Percentiles rank a stretch among this genome's conserved stretches.
These are phyloP conservation scores for Resseliella maxima DNA, from an alignment of 2,888 invertebrate species.

Conservation along the genomic window DNA sequence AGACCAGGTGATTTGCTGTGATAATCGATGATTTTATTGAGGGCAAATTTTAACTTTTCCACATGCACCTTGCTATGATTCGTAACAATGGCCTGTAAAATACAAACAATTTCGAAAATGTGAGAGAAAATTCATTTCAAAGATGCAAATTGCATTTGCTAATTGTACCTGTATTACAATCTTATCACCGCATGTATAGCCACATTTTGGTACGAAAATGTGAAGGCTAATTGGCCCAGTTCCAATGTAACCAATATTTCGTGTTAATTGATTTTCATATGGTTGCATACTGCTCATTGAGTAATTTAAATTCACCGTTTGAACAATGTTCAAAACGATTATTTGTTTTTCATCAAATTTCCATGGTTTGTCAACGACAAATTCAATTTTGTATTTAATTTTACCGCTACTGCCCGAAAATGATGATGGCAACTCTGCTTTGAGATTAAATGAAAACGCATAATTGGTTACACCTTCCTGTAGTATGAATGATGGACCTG, in stretches of 20 bases:
- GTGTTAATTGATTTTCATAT: conserved; percentile 62
- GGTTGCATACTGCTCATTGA: conserved; percentile 61
- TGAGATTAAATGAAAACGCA: conserved; percentile 64
- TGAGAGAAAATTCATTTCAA: background rate
- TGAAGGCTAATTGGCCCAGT: conserved; percentile 66
- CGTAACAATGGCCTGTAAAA: conserved; percentile 61
- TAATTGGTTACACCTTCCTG: conserved; percentile 65
- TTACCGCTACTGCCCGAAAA: conserved; percentile 66
- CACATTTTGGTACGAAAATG: conserved; percentile 64
- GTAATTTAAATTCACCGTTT: conserved; percentile 61
- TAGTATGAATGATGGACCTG: conserved; percentile 62
- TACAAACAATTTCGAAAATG: background rate
- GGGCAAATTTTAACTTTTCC: conserved; percentile 66
- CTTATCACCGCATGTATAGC: conserved; percentile 64
- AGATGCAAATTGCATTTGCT: background rate
- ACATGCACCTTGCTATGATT: conserved; percentile 66
- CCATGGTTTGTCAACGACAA: conserved; percentile 67
- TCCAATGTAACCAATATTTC: conserved; percentile 62
- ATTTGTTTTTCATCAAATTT: conserved; percentile 66
- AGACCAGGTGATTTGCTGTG: conserved; percentile 64
- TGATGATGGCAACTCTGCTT: conserved; percentile 64
- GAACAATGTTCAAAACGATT: conserved; percentile 65
- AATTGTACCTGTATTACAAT: conserved; percentile 64
- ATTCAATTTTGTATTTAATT: conserved; percentile 66
- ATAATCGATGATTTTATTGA: conserved; percentile 64